A percentile compares a stretch with the other conserved stretches of the same genome.
Evolutionary conservation across 1,140 invertebrate species (phyloP).

Genomic region (Drosophila malerkotliana): DNA sequence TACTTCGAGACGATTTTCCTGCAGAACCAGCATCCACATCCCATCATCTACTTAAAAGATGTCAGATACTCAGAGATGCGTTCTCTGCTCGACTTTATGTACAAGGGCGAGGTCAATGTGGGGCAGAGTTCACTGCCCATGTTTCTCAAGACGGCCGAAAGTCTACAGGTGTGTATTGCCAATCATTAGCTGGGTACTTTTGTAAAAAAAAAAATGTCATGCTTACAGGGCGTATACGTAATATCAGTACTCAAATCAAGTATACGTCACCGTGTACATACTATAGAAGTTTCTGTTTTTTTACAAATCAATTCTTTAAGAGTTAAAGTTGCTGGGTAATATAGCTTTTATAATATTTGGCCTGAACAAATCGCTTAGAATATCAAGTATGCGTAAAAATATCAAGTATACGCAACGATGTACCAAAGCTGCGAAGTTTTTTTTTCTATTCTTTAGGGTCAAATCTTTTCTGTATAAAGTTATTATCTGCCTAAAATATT

Average conservation of each 20-base stretch:
- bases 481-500: too few species aligned
- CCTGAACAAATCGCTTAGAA: too few species aligned
- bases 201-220: not conserved
- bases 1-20: conserved; percentile 97
- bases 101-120: conserved; percentile 95
- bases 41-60: conserved; percentile 96
- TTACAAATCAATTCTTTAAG: too few species aligned
- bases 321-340: too few species aligned
- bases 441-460: too few species aligned
- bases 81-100: conserved; percentile 95
- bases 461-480: too few species aligned
- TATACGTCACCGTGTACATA: not conserved
- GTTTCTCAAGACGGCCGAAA: conserved; percentile 95
- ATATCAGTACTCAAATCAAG: not conserved
- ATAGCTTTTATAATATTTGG: too few species aligned
- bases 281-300: too few species aligned
- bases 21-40: conserved; percentile 95
- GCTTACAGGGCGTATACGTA: conserved; percentile 1
- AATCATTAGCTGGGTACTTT: not conserved
- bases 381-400: not conserved
- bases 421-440: not conserved
- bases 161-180: conserved; percentile 90
- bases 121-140: conserved; percentile 93
- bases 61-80: conserved; percentile 94
- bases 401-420: not conserved